A percentile compares a stretch with the other conserved stretches of the same genome.
Conservation (phyloP, 2,888 invertebrate species). For the Eupelmus urozonus region DNA sequence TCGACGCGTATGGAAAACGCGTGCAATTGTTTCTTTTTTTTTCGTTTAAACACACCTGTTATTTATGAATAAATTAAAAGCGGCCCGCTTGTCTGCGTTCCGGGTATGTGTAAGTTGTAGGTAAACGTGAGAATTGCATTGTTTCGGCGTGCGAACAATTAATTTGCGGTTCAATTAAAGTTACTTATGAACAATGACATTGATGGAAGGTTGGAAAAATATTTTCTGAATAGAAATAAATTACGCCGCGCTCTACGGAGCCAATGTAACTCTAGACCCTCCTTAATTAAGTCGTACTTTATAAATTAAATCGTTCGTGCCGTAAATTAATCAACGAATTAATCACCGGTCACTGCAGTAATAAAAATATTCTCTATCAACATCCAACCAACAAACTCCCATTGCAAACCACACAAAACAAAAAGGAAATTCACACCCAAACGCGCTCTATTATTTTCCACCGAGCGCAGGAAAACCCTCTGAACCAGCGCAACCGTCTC, state of each 20-base stretch:
- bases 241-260: too few species aligned
- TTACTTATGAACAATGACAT: constrained; percentile 21
- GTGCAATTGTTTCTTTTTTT: background rate
- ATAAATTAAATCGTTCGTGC: background rate
- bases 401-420: too few species aligned
- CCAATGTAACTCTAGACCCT: background rate
- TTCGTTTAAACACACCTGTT: background rate
- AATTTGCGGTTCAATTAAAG: constrained; percentile 20
- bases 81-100: background rate
- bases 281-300: background rate
- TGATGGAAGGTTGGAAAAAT: background rate
- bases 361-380: too few species aligned
- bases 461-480: too few species aligned
- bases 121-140: constrained; percentile 41
- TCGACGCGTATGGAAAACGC: background rate
- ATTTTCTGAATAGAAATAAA: too few species aligned
- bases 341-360: too few species aligned
- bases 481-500: too few species aligned
- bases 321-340: too few species aligned
- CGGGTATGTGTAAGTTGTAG: too few species aligned
- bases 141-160: constrained; percentile 3
- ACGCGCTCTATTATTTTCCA: too few species aligned
- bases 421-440: too few species aligned
- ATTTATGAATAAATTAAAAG: constrained; percentile 13
- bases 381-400: too few species aligned